Base-by-base conservation (phyloP, 2,888 invertebrate species). In the Germaria angustata region DNA sequence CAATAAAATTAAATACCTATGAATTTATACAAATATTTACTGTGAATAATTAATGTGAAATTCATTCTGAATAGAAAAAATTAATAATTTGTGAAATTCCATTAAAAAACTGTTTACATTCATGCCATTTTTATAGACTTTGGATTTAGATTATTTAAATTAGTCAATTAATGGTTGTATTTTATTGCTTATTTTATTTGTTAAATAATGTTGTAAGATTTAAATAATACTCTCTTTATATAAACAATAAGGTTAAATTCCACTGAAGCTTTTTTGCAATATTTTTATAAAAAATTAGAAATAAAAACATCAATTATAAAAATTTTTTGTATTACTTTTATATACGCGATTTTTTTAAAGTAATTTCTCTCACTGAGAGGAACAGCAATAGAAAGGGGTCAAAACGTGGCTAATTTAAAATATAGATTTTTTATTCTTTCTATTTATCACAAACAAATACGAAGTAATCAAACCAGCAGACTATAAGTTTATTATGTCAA, bases 141-240 rank as follows among this genome's bases (percentile, higher is more conserved):
- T 57, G 24, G 9, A 36, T 57, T 13, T 55, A 9, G n/a, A 36
- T 24, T 36, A 24, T 11, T 49, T 24, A 57, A 66, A 13, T 57
- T n/a, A 46, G 24, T 75, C 65, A 75, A 66, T 75, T 75, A 75
- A 66, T 1, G 44, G 34, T 24, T 75, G n/a, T 53, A 63, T 41
- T 44, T 53, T 41, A 17, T 41, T 39, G 13, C 51, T 63, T 53
- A 11, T 63, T 53, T 34, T 22, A n/a, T 34, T 44, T 36, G 22
- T 61, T 20, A 53, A 32, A 11, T 46, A 28, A 46, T 55, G 55
- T 65, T 65, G 28, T 41, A 28, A 28, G 17, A 75, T 65, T 65
- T 55, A 53, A 55, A 53, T 65, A 55, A 4, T 32, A 63, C 8
- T 53, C 11, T n/a, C n/a, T 34, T 15, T 55, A 34, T 7, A 17